Base-by-base conservation (phyloP, 2,113 vertebrate genomes). In the Chaenocephalus aceratus region DNA sequence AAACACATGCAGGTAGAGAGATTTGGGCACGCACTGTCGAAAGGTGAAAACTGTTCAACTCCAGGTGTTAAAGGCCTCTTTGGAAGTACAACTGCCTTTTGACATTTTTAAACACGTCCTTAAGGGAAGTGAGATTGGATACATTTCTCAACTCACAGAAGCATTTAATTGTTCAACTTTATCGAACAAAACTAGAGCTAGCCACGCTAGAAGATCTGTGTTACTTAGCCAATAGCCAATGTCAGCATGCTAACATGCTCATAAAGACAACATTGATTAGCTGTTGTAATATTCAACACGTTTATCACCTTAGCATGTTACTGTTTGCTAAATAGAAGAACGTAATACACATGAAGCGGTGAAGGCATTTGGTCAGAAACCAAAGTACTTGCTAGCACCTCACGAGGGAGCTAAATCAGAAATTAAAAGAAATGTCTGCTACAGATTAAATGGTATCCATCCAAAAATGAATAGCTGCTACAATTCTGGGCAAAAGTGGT, bases 41-140 rank as follows among this genome's bases (percentile, higher is more conserved):
- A 18, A 54, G 62, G n/a, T 75, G 23, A 77, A 70, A 69, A 67
- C 13, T 59, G 77, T 72, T 70, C 54, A 26, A 36, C 23, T 68
- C 71, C 46, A 77, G 69, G 76, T 30, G 30, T 30, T 41, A 41
- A 6, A 41, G 6, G 36, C 36, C 36, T 41, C 36, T 41, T 6
- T 41, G 7, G 36, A 41, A 41, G 36, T 7, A 77, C 71, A 86
- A 62, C 70, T 23, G 4, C n/a, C 18, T 69, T 72, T 69, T 69
- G 57, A 75, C 65, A 75, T 85, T 79, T 4, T 56, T 71, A 21
- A 70, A 48, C 2, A 6, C 26, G 21, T 72, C 12, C 44, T 48
- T 11, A 63, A 56, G 34, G 14, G 5, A 18, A 46, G 4, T 75
- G 15, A 60, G n/a, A 15, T 23, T 56, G 71, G 11, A 52, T 41